Evolutionary conservation across 2,113 vertebrate genomes (phyloP), one percentile per base, ranked within the genome.

Genomic region (Kryptolebias marmoratus): DNA sequence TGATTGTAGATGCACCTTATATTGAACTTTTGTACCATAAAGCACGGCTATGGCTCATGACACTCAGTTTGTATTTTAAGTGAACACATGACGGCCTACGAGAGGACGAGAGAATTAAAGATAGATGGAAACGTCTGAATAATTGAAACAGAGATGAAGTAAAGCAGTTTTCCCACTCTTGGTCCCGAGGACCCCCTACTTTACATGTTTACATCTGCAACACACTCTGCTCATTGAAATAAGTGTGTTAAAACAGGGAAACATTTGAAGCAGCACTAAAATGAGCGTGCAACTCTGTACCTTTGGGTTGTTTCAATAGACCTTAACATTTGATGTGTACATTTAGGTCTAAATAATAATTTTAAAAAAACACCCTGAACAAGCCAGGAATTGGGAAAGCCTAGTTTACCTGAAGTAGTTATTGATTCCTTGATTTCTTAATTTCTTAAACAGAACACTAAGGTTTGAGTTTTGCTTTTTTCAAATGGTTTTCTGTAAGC

Each of bases 31-130:
- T 73, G 48, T 4, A 57, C 45, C 49, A 54, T 1, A 59, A 54
- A 71, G 54, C 39, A 48, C 32, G 69, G 53, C 47, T 14, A 60
- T 81, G 76, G 70, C 64, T 73, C 59, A 75, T 64, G 45, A 50
- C 73, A 57, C 56, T 67, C 71, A 93, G 55, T 93, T 92, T 94
- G 94, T 95, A 94, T 96, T 96, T 94, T 95, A 89, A 90, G 93
- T 88, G 87, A 94, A 93, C 90, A 93, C 79, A 84, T 69, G 75
- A 65, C 53, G 77, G 64, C 69, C 30, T 6, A 48, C 58, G 13
- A n/a, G 50, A 81, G 71, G 58, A 36, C 64, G 56, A 79, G 73
- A 81, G 73, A 80, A 69, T 13, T 53, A 58, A 47, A 82, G 44
- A 68, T 36, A 78, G 62, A 42, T 2, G 18, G 22, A 31, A 49